A percentile compares a stretch with the other conserved stretches of the same genome.
Conservation (phyloP, 2,888 invertebrate species). For the Sclerodermus sp. region DNA sequence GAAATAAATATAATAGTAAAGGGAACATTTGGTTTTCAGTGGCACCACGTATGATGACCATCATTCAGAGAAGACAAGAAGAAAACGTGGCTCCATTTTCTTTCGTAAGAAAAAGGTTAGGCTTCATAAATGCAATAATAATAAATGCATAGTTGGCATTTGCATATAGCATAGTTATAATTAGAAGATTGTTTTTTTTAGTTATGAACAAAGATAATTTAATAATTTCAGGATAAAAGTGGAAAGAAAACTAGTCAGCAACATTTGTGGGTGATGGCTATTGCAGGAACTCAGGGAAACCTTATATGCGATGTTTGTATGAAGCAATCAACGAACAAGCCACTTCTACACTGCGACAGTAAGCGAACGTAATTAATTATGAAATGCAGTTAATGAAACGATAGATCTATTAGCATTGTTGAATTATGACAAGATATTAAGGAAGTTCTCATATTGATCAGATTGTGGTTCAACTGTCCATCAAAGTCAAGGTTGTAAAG, state of each 20-base stretch:
- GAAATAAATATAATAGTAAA: background rate
- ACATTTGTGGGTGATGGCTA: conserved; percentile 72
- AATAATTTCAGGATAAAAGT: conserved; percentile 68
- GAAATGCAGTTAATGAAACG: background rate
- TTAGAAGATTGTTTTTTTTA: conserved; percentile 1
- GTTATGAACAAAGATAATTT: background rate
- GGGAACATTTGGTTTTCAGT: conserved; percentile 32
- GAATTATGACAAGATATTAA: conserved; percentile 2
- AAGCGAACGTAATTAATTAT: conserved; percentile 49
- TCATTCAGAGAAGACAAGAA: conserved; percentile 76
- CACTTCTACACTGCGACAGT: conserved; percentile 85
- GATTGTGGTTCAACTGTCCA: conserved; percentile 87
- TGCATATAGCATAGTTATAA: no score
- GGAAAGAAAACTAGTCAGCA: conserved; percentile 63
- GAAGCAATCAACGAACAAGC: conserved; percentile 77
- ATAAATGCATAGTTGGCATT: no score
- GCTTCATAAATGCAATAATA: no score
- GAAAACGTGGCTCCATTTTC: conserved; percentile 87
- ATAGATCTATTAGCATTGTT: background rate
- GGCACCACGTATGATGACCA: conserved; percentile 63
- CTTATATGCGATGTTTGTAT: conserved; percentile 78
- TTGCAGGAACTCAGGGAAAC: conserved; percentile 66
- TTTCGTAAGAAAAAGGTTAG: conserved; percentile 86
- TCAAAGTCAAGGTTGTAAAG: conserved; percentile 80
- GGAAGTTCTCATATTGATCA: conserved; percentile 47